Conservation (phyloP, 2,888 invertebrate genomes). For the Laothoe populi region DNA sequence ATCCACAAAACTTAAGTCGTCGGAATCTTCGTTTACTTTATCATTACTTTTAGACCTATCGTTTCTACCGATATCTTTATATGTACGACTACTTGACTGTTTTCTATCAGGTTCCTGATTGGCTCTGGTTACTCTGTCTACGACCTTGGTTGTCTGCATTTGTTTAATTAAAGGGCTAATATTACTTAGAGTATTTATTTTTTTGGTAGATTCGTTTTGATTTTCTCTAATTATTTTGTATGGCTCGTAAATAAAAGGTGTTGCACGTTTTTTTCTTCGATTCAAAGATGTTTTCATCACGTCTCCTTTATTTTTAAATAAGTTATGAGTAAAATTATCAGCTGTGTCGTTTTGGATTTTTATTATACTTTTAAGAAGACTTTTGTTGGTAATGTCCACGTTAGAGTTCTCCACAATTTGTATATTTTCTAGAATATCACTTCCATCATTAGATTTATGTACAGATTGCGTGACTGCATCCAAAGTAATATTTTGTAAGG, state of each 20-base stretch:
- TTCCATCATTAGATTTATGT: slow-evolving; percentile 66
- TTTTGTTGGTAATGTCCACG: slow-evolving; percentile 14
- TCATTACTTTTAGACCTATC: slow-evolving; percentile 56
- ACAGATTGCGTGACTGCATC: slow-evolving; percentile 33
- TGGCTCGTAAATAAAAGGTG: slow-evolving; percentile 75
- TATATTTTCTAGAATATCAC: slow-evolving; percentile 79
- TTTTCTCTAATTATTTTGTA: slow-evolving; percentile 78
- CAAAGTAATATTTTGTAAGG: slow-evolving; percentile 30
- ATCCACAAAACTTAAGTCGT: slow-evolving; percentile 59
- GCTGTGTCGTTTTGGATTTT: background rate
- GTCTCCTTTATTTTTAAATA: slow-evolving; percentile 51
- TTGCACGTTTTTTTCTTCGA: slow-evolving; percentile 60
- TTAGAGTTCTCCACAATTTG: slow-evolving; percentile 39
- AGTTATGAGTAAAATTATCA: slow-evolving; percentile 44
- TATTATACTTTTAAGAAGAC: slow-evolving; percentile 5
- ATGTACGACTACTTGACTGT: slow-evolving; percentile 52
- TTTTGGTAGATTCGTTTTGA: slow-evolving; percentile 69
- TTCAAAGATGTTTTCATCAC: slow-evolving; percentile 42
- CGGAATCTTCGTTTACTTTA: slow-evolving; percentile 41
- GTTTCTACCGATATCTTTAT: slow-evolving; percentile 70
- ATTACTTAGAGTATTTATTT: slow-evolving; percentile 68
- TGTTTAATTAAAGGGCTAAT: slow-evolving; percentile 76
- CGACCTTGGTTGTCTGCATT: slow-evolving; percentile 68
- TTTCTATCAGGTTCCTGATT: slow-evolving; percentile 59
- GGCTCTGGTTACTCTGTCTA: slow-evolving; percentile 59